Base-by-base conservation (phyloP, 1,140 invertebrate species). In the Thereuonema tuberculata region DNA sequence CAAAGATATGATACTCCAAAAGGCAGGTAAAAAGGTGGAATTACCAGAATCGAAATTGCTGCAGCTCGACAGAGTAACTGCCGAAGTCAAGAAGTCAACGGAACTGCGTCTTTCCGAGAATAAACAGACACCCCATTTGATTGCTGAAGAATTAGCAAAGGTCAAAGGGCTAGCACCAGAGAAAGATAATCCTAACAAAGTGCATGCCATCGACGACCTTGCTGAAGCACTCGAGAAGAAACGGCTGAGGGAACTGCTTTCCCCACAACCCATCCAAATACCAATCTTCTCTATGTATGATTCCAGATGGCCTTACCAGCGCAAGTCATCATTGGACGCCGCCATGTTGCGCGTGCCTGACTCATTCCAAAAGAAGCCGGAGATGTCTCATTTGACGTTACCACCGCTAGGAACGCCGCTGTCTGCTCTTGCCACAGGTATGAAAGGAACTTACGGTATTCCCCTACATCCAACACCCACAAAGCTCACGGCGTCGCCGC, bases 231-330 rank as follows among this genome's bases (percentile, higher is more conserved):
- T 55, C 2, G 53, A 55, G 23, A 55, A 55, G 53, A 26, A 55
- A 26, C 9, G 23, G 5, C 24, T 27, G 17, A 17, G 23, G 5
- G 53, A 55, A 27, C 17, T 55, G 24, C 9, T 14, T 2, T 28
- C 24, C 5, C 17, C 53, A 27, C 24, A 55, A 14, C 53, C 25
- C 5, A 26, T 55, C 5, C 53, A 55, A 55, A 55, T 55, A 9
- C 53, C 53, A 27, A 55, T 55, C 3, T 55, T 55, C 21, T 26
- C 53, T 28, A 55, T 55, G 53, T 29, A 55, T 29, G 53, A 55
- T 9, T 9, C 53, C 3, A 2, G 9, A 26, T 25, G 53, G 3
- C 53, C 26, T 14, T 55, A 28, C 27, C n/a, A n/a, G n/a, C 23
- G 53, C 9, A 55, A 55, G 27, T 9, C 53, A 14, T 55, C 53